Base-by-base conservation (phyloP, 2,888 invertebrate species). In the Nomada ferruginata region DNA sequence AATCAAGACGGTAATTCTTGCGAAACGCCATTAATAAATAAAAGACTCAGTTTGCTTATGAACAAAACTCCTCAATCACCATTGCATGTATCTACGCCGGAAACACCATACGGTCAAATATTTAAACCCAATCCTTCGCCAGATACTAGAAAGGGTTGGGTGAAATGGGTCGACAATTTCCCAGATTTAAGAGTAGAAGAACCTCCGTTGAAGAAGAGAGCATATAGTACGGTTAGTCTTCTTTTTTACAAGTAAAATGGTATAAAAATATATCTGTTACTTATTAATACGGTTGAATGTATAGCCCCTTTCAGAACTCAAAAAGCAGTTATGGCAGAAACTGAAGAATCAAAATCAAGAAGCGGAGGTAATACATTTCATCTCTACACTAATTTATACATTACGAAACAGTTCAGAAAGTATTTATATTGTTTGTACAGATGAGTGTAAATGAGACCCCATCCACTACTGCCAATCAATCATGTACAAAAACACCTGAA, bases 61-160 rank as follows among this genome's bases (percentile, higher is more conserved):
- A 88, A 87, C 47, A 87, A 89, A 73, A 94, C 94, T 18, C 94
- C 94, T 7, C 89, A 91, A 75, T 92, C 94, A 29, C 95, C 94
- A 15, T 92, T 93, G 82, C 93, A 94, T 65, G 91, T 95, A 3
- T 92, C 94, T 18, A 96, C 96, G 0, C 96, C 96, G 0, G 94
- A 95, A 1, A 95, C 95, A 11, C 95, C 95, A 0, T 94, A 95
- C 76, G 95, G 95, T 2, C 93, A 94, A 52, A 92, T 94, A 73
- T 93, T 95, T 55, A 91, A 91, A 44, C 92, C 94, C 0, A 93
- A 95, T 91, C 95, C 95, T 3, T 94, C 95, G 0, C 94, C 94
- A 0, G 91, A 92, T 11, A 94, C 95, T 2, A 93, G 94, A 75
- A 95, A 95, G 89, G 92, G 92, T 26, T 94, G 94, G 93, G 90